Base-by-base conservation (phyloP, 2,888 invertebrate species). In the Epinotia brunnichana region DNA sequence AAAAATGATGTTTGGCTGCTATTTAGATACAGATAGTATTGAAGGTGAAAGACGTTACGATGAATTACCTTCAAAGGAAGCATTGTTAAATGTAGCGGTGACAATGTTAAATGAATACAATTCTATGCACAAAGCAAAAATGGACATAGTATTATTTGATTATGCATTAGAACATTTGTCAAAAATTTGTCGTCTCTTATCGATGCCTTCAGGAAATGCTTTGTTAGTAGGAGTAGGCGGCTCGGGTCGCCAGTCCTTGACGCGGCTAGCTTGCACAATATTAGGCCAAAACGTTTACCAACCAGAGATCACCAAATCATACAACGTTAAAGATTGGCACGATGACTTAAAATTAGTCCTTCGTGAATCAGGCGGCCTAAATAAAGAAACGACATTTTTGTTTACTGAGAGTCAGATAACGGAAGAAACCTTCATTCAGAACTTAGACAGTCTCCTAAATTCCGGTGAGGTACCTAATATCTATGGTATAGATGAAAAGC, bases 401-500 rank as follows among this genome's bases (percentile, higher is more conserved):
- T 95, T 98, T 79, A 95, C 96, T 2, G 98, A 97, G 84, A 95
- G 95, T 73, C 97, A 97, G 90, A 96, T 98, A 68, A 96, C 97
- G 86, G 95, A 97, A 81, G 97, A 96, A 86, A 93, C 93, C 1
- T 97, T 96, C 83, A 94, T 98, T 64, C 96, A 96, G 87, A 97
- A 98, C 80, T 94, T 98, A 73, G 97, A 97, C 83, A 95, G 96
- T 79, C 90, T 98, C 69, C 91, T 98, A 24, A 98, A 97, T 89
- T 96, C 97, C 2, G 97, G 97, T 0, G 97, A 98, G 88, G 96
- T 98, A 0, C 97, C 97, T 0, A 97, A 97, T 87, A 92, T 98
- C 68, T 98, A 96, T 85, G 95, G 95, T 35, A 91, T 96, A 60
- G 97, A 98, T 82, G 98, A 98, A 88, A 95, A 95, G 82, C 97